Percentiles rank a stretch among this genome's conserved stretches.
Evolutionary conservation across 2,888 invertebrate species (phyloP).

Genomic region (Tribolium freemani): DNA sequence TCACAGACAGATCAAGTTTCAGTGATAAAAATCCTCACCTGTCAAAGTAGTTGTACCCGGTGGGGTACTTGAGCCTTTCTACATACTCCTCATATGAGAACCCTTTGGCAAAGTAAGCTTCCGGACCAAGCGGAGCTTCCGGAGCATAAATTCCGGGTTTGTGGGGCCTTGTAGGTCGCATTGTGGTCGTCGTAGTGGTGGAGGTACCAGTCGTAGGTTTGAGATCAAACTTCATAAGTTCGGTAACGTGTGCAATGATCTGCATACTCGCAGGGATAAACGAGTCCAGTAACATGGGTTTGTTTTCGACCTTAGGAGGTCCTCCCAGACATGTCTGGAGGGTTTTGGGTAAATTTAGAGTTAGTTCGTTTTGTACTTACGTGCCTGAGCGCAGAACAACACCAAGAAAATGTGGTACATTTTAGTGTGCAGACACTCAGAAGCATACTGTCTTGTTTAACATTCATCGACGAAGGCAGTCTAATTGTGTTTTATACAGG

Average conservation of each 20-base stretch:
- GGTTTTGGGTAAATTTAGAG: not conserved
- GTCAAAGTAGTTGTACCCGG: constrained; percentile 52
- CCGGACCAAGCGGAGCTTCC: constrained; percentile 66
- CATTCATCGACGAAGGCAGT: constrained; percentile 28
- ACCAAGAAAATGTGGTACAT: constrained; percentile 28
- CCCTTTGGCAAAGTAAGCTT: constrained; percentile 44
- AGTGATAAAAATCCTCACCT: not conserved
- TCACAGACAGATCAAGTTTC: too few species aligned
- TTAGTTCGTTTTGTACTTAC: not conserved
- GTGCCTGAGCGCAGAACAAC: constrained; percentile 19
- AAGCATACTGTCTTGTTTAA: constrained; percentile 39
- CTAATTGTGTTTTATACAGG: constrained; percentile 41
- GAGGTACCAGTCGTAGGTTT: constrained; percentile 54
- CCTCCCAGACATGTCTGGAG: constrained; percentile 45
- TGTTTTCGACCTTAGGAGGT: constrained; percentile 65
- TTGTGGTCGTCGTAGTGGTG: constrained; percentile 57
- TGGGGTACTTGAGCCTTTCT: constrained; percentile 51
- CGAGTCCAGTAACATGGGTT: constrained; percentile 72
- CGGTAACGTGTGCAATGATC: constrained; percentile 74
- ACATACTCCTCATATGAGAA: constrained; percentile 53
- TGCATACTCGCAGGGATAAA: constrained; percentile 80
- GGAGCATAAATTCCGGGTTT: constrained; percentile 71
- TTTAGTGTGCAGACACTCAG: constrained; percentile 33
- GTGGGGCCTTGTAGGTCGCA: constrained; percentile 60
- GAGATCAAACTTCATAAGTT: constrained; percentile 74